phyloP scores from a whole-genome alignment of 2,113 vertebrate genomes.

The Gymnorhina tibicen region DNA sequence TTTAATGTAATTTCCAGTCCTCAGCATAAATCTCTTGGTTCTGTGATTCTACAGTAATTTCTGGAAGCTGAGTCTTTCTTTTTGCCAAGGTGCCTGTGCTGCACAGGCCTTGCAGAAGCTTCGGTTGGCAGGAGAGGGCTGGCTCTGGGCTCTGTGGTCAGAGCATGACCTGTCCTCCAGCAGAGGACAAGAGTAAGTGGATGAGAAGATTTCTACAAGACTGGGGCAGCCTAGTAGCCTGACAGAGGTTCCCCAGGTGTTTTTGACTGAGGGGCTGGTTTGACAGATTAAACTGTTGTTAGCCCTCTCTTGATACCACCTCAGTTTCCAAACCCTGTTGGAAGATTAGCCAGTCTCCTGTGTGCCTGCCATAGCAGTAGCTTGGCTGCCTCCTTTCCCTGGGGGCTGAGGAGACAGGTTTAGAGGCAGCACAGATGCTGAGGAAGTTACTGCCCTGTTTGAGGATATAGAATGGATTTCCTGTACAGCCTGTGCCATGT shows the following conservation, averaged over 20 bases:
- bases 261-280: background rate
- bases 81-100: background rate
- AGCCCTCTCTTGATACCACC: background rate
- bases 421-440: rapidly evolving
- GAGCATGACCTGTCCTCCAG: rapidly evolving
- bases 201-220: background rate
- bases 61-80: background rate
- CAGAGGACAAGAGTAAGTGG: rapidly evolving
- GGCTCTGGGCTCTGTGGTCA: background rate
- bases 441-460: background rate
- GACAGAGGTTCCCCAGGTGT: background rate
- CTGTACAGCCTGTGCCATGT: background rate
- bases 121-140: rapidly evolving
- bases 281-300: background rate
- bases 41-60: background rate
- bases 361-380: background rate
- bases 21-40: background rate
- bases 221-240: background rate
- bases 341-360: background rate
- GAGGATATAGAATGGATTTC: background rate
- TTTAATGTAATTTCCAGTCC: background rate
- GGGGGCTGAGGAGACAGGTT: rapidly evolving
- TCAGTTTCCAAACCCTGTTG: background rate
- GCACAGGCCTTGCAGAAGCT: rapidly evolving
- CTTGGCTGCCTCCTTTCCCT: background rate